Evolutionary conservation across 2,797 vertebrate genomes (phyloP).

Genomic region (Lophius americanus): DNA sequence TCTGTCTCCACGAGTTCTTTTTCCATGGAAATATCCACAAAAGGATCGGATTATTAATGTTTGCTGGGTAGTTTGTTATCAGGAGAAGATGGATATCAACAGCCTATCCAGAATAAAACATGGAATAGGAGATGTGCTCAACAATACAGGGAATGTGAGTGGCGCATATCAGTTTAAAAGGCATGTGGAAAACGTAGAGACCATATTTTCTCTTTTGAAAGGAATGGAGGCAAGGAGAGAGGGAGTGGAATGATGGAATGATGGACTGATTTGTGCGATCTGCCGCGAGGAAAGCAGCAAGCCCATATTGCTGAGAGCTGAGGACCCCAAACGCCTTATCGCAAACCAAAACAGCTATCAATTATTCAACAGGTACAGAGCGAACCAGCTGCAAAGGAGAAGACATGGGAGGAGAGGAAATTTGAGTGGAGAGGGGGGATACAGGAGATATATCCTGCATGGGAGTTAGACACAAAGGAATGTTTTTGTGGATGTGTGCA

Average conservation of each 20-base stretch:
- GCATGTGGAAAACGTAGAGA: constrained; percentile 15
- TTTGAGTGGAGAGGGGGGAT: constrained; percentile 34
- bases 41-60: constrained; percentile 47
- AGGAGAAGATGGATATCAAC: constrained; percentile 44
- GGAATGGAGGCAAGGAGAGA: constrained; percentile 9
- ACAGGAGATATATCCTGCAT: constrained; percentile 46
- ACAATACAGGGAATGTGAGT: constrained; percentile 16
- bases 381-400: constrained; percentile 68
- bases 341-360: constrained; percentile 81
- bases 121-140: constrained; percentile 4
- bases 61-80: constrained; percentile 52
- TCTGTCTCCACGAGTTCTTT: constrained; percentile 46
- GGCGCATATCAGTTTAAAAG: constrained; percentile 27
- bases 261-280: constrained; percentile 57
- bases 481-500: constrained; percentile 15
- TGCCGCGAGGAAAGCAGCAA: constrained; percentile 57
- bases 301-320: constrained; percentile 64
- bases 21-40: constrained; percentile 60
- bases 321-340: constrained; percentile 75
- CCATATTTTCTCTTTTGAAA: constrained; percentile 8
- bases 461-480: constrained; percentile 42
- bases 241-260: constrained; percentile 34
- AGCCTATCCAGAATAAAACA: constrained; percentile 42
- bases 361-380: constrained; percentile 82
- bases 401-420: constrained; percentile 64